phyloP scores from a whole-genome alignment of 2,113 vertebrate genomes.

The Bujurquina vittata region DNA sequence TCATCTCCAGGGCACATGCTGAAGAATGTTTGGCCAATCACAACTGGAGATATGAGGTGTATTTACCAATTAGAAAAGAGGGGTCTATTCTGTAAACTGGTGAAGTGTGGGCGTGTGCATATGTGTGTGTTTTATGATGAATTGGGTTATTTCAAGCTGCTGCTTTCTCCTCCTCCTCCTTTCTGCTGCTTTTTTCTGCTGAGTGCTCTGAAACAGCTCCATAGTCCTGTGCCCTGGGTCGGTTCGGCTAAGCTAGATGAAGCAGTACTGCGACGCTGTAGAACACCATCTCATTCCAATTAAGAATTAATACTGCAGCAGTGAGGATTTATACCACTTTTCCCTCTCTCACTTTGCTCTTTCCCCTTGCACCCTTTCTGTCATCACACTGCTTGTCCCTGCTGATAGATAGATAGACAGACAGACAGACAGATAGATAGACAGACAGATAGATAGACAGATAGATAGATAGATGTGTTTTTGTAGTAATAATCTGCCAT shows the following conservation, averaged over 20 bases:
- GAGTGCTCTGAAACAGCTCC: conserved; percentile 63
- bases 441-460: neutral
- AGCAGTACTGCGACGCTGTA: conserved; percentile 57
- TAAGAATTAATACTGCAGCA: conserved; percentile 76
- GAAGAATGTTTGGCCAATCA: conserved; percentile 65
- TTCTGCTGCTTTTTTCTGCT: conserved; percentile 54
- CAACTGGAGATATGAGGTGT: conserved; percentile 51
- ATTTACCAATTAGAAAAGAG: conserved; percentile 61
- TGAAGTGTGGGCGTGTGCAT: conserved; percentile 23
- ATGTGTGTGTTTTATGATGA: conserved; percentile 62
- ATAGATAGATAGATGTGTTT: neutral
- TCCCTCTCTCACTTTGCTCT: conserved; percentile 47
- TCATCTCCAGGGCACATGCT: conserved; percentile 58
- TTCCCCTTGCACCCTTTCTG: conserved; percentile 21
- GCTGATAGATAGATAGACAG: conserved; percentile 11
- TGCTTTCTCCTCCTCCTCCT: conserved; percentile 33
- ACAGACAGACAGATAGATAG: neutral
- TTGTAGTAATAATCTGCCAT: too few species aligned
- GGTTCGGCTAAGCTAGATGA: conserved; percentile 64
- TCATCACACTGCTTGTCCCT: conserved; percentile 52
- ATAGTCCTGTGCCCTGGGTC: conserved; percentile 52
- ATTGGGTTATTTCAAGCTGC: conserved; percentile 61
- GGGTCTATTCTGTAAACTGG: conserved; percentile 47
- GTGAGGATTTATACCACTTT: conserved; percentile 61
- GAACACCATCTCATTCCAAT: conserved; percentile 69